Evolutionary conservation across 2,888 invertebrate genomes (phyloP).

Genomic region (Tholera decimalis): DNA sequence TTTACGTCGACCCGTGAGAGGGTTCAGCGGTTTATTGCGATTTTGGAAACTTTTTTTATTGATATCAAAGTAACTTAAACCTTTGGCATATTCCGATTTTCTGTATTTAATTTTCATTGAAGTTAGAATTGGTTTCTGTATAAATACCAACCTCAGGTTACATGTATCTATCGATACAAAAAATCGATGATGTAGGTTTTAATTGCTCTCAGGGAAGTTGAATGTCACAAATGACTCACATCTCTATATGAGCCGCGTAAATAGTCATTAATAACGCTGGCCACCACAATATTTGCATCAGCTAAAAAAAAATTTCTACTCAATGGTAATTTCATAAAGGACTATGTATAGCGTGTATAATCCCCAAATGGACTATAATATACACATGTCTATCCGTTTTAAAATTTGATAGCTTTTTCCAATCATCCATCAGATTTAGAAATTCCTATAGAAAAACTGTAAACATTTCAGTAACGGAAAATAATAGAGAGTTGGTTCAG

Average conservation of each 20-base stretch:
- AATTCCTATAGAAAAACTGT: too few species aligned
- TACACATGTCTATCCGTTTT: too few species aligned
- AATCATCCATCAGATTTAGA: too few species aligned
- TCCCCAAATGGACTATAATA: too few species aligned
- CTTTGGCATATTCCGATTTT: constrained; percentile 35
- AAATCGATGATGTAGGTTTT: neutral
- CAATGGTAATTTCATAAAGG: too few species aligned
- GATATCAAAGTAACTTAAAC: constrained; percentile 72
- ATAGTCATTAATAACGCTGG: neutral
- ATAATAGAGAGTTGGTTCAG: too few species aligned
- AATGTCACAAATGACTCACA: constrained; percentile 5
- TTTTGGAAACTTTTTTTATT: constrained; percentile 78
- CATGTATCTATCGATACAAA: neutral
- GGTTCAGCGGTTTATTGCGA: constrained; percentile 84
- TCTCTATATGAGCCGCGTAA: neutral
- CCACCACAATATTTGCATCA: too few species aligned
- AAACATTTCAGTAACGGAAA: too few species aligned
- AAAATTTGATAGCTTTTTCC: too few species aligned
- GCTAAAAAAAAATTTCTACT: too few species aligned
- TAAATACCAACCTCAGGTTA: neutral
- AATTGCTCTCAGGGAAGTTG: neutral
- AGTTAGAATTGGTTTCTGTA: neutral
- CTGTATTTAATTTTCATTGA: constrained; percentile 19
- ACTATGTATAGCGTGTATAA: too few species aligned
- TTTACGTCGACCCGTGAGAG: constrained; percentile 75